Evolutionary conservation across 2,797 vertebrate genomes (phyloP).

Genomic region (Nannoperca obscura): DNA sequence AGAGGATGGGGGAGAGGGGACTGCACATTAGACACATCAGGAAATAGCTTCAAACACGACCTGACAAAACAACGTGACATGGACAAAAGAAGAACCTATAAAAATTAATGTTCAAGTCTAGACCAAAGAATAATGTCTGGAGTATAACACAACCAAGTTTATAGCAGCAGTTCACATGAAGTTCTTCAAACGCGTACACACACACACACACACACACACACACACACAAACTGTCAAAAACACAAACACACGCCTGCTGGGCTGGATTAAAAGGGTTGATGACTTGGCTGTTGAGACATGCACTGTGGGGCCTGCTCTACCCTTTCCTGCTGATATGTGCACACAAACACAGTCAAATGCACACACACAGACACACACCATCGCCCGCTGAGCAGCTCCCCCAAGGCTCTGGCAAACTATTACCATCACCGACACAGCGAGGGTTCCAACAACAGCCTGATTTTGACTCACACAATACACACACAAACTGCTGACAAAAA

Average conservation of each 20-base stretch:
- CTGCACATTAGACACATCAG: conserved; percentile 37
- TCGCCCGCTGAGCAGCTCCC: conserved; percentile 71
- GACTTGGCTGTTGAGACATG: conserved; percentile 81
- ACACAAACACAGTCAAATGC: conserved; percentile 27
- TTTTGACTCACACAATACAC: conserved; percentile 64
- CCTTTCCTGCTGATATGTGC: conserved; percentile 71
- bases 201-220: conserved; percentile 35
- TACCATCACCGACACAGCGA: conserved; percentile 78
- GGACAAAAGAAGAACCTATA: conserved; percentile 5
- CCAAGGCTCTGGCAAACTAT: conserved; percentile 78
- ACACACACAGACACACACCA: conserved; percentile 24
- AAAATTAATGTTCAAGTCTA: conserved; percentile 6
- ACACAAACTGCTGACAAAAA: conserved; percentile 33
- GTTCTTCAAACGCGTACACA: conserved; percentile 42
- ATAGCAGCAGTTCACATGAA: conserved; percentile 44
- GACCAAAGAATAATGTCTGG: conserved; percentile 16
- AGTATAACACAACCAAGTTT: conserved; percentile 46
- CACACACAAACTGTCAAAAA: conserved; percentile 58
- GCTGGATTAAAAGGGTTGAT: conserved; percentile 81
- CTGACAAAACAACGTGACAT: conserved; percentile 14
- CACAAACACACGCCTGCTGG: conserved; percentile 74
- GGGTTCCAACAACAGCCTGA: conserved; percentile 73
- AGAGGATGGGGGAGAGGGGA: not conserved
- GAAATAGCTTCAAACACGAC: conserved; percentile 36
- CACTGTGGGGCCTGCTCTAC: conserved; percentile 64